These are phyloP conservation scores for Prietella phreatophila DNA, from an alignment of 2,113 vertebrate species.

Conservation along the genomic window DNA sequence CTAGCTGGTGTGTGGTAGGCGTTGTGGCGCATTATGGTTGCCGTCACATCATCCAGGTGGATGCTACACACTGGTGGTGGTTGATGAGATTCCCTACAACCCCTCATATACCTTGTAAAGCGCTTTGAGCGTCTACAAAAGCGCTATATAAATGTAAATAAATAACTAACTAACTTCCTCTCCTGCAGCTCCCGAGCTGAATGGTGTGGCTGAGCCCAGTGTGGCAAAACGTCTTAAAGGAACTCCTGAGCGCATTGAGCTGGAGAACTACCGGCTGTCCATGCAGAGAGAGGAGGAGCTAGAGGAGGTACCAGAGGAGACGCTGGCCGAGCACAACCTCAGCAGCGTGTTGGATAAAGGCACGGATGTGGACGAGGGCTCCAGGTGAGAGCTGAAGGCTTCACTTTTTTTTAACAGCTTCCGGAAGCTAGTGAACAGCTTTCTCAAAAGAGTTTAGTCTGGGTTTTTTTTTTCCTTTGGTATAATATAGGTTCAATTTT, in stretches of 20 bases:
- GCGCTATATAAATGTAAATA: too few species aligned
- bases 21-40: too few species aligned
- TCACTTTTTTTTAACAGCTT: background rate
- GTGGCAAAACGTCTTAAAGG: constrained; percentile 85
- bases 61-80: too few species aligned
- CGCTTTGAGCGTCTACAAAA: too few species aligned
- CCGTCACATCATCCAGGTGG: too few species aligned
- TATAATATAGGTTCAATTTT: background rate
- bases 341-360: constrained; percentile 91
- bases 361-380: constrained; percentile 79
- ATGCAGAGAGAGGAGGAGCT: constrained; percentile 87
- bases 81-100: too few species aligned
- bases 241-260: constrained; percentile 92
- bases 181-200: constrained; percentile 74
- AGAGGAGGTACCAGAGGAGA: constrained; percentile 96
- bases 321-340: constrained; percentile 92
- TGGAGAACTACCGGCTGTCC: constrained; percentile 93
- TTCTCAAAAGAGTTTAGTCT: background rate
- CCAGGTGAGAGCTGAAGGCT: constrained; percentile 75
- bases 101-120: too few species aligned
- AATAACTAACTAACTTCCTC: too few species aligned
- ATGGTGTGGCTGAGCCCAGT: constrained; percentile 86
- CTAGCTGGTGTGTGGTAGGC: too few species aligned
- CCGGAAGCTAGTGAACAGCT: background rate
- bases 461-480: background rate